Evolutionary conservation across 2,113 vertebrate genomes (phyloP).

Genomic region (Columbina picui): DNA sequence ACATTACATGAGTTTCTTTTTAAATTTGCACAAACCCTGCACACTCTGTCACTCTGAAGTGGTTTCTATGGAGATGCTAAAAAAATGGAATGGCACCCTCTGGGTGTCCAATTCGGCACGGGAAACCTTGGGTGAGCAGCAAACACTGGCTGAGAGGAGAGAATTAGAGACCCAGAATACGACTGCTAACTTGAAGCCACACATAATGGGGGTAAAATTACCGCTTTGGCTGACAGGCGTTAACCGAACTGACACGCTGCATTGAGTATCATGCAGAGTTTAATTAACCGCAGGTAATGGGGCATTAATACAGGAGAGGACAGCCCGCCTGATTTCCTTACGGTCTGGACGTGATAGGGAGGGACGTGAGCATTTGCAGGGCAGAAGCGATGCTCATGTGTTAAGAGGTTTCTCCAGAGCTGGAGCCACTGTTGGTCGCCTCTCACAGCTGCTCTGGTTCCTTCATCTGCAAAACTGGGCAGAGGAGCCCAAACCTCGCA

Average conservation of each 20-base stretch:
- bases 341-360: not conserved
- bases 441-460: not conserved
- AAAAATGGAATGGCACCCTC: rapidly evolving
- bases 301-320: not conserved
- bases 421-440: not conserved
- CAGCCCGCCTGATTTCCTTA: not conserved
- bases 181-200: not conserved
- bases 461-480: not conserved
- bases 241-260: not conserved
- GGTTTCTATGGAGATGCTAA: not conserved
- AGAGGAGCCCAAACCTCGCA: constrained; percentile 4
- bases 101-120: not conserved
- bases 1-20: not conserved
- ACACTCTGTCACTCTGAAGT: not conserved
- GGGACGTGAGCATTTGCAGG: not conserved
- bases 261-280: not conserved
- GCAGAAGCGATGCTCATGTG: not conserved
- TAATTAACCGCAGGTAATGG: not conserved
- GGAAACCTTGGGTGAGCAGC: not conserved
- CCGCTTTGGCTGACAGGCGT: not conserved
- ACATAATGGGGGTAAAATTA: not conserved
- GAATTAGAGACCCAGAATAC: not conserved
- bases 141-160: not conserved
- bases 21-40: not conserved
- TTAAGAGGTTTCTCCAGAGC: not conserved